Percentiles rank a stretch among this genome's conserved stretches.
Evolutionary conservation across 2,797 vertebrate genomes (phyloP).

Genomic region (Sebastes ruberrimus): DNA sequence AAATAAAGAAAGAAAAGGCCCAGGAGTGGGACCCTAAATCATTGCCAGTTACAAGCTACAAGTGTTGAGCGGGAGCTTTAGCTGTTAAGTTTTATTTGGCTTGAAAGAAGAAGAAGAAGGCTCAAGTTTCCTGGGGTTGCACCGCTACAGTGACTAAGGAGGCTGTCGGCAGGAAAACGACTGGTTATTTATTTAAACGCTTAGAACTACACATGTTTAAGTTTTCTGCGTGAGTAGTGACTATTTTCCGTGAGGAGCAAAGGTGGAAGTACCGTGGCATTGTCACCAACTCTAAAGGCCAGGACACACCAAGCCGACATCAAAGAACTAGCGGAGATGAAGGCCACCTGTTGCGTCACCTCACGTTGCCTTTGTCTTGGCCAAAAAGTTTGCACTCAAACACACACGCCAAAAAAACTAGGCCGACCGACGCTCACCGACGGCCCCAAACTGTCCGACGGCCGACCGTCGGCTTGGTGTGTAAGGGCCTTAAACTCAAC

Average conservation of each 20-base stretch:
- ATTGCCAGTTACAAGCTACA: conserved; percentile 29
- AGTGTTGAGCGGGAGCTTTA: conserved; percentile 28
- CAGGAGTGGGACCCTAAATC: conserved; percentile 33
- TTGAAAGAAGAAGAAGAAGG: conserved; percentile 42
- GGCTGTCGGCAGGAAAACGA: conserved; percentile 7
- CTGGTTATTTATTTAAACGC: conserved; percentile 12
- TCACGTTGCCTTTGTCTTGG: too few relatives aligned
- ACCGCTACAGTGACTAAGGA: neutral
- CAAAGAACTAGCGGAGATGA: too few relatives aligned
- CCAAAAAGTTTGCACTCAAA: too few relatives aligned
- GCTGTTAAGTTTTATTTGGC: conserved; percentile 46
- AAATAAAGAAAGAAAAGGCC: conserved; percentile 10
- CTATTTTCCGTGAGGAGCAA: neutral
- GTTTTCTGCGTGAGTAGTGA: neutral
- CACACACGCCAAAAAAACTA: too few relatives aligned
- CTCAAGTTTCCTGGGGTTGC: conserved; percentile 21
- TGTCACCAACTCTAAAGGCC: neutral
- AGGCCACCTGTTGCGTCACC: too few relatives aligned
- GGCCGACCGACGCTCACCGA: too few relatives aligned
- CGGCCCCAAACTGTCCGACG: too few relatives aligned
- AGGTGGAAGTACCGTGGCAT: fast-evolving
- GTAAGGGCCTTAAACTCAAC: neutral
- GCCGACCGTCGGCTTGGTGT: too few relatives aligned
- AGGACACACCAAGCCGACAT: too few relatives aligned
- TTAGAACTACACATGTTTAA: neutral